phyloP scores from a whole-genome alignment of 2,888 invertebrate genomes.

The Incurvaria masculella region DNA sequence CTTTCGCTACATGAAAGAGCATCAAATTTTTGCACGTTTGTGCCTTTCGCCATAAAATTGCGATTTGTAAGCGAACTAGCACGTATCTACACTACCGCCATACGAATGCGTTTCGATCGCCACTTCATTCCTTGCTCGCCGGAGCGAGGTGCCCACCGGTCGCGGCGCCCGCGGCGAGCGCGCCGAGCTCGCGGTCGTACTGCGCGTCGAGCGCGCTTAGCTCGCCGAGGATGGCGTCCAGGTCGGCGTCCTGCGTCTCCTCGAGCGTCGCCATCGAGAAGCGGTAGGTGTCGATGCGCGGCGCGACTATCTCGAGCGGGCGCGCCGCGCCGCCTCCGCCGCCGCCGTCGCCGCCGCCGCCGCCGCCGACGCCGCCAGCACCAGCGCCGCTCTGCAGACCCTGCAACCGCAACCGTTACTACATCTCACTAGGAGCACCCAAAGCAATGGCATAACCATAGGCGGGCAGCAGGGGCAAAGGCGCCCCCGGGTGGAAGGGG shows the following conservation, averaged over 20 bases:
- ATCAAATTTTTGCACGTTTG: too few relatives aligned
- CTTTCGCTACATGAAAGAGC: too few relatives aligned
- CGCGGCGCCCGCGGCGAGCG: constrained; percentile 43
- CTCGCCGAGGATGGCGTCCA: constrained; percentile 96
- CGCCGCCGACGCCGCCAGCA: constrained; percentile 45
- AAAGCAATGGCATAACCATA: constrained; percentile 6
- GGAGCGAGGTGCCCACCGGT: too few relatives aligned
- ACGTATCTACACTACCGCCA: too few relatives aligned
- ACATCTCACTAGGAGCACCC: constrained; percentile 1
- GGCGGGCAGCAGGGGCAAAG: constrained; percentile 5
- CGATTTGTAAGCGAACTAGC: too few relatives aligned
- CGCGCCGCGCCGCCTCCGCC: constrained; percentile 55
- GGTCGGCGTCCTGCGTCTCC: constrained; percentile 94
- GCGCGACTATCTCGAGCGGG: constrained; percentile 73
- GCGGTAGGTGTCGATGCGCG: constrained; percentile 84
- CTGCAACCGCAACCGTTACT: constrained; percentile 49
- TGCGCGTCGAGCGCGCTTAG: constrained; percentile 85
- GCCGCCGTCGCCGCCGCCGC: constrained; percentile 41
- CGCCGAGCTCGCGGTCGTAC: constrained; percentile 56
- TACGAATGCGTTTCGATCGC: too few relatives aligned
- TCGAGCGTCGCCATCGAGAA: constrained; percentile 96
- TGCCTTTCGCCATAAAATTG: too few relatives aligned
- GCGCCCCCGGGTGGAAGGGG: too few relatives aligned
- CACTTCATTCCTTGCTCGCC: too few relatives aligned
- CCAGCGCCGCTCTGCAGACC: constrained; percentile 60